Conservation (phyloP, 2,888 invertebrate genomes). For the Andrena flavipes region DNA sequence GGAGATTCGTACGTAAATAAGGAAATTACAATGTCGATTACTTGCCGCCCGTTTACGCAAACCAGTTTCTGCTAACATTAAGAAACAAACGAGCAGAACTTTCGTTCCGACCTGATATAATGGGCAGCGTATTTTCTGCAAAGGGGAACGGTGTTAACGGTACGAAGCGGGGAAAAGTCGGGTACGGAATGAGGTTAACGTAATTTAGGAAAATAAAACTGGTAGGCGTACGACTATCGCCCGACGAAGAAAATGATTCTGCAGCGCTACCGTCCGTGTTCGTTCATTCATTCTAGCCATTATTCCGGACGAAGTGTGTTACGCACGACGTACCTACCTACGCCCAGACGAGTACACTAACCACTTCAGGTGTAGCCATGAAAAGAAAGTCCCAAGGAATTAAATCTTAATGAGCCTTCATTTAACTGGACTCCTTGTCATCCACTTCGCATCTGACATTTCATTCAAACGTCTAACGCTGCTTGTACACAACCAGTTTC, state of each 20-base stretch:
- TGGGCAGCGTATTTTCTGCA: not conserved
- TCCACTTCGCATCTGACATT: conserved; percentile 7
- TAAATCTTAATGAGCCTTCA: conserved; percentile 7
- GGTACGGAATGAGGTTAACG: conserved; percentile 49
- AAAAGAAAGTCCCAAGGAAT: conserved; percentile 45
- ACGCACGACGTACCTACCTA: conserved; percentile 33
- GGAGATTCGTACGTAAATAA: not conserved
- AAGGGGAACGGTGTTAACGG: conserved; percentile 51
- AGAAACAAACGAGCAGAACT: conserved; percentile 33
- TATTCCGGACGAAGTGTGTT: conserved; percentile 46
- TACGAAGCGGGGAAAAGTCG: conserved; percentile 40
- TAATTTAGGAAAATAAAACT: conserved; percentile 56
- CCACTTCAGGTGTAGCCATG: conserved; percentile 7
- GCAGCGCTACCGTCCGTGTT: not conserved
- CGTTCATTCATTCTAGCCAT: conserved; percentile 35
- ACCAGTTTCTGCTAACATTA: conserved; percentile 1
- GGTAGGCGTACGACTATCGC: conserved; percentile 36
- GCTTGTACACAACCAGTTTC: not conserved
- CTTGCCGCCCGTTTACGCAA: not conserved
- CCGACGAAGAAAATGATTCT: conserved; percentile 18
- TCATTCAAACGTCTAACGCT: not conserved
- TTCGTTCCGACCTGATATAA: conserved; percentile 37
- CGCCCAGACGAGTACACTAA: conserved; percentile 29
- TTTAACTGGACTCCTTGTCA: conserved; percentile 4
- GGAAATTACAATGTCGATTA: not conserved